These are phyloP conservation scores for Amphimedon queenslandica DNA, from an alignment of 37 sponge, comb jelly and placozoan genomes.

Conservation along the genomic window DNA sequence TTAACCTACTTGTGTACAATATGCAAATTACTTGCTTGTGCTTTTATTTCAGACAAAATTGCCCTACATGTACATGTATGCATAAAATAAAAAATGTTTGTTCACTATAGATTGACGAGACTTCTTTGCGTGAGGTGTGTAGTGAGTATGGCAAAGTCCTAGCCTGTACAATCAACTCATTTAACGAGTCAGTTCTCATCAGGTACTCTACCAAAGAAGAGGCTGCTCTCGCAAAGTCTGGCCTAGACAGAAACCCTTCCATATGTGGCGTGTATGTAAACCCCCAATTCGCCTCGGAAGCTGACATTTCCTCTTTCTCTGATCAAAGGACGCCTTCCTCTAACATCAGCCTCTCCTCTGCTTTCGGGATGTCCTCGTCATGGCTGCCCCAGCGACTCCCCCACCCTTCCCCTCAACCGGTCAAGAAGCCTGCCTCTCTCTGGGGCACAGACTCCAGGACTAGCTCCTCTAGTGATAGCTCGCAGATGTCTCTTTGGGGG, in stretches of 20 bases:
- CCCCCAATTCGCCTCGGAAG: constrained; percentile 38
- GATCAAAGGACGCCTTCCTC: not conserved
- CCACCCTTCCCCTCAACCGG: not conserved
- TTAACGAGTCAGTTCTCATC: constrained; percentile 26
- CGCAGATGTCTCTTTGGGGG: not conserved
- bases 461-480: not conserved
- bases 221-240: constrained; percentile 39
- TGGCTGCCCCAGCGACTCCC: not conserved
- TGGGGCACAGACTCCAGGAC: constrained; percentile 1
- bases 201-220: constrained; percentile 35
- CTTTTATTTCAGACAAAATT: too few species aligned
- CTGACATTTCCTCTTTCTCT: constrained; percentile 33
- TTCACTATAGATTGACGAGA: constrained; percentile 26
- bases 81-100: not conserved
- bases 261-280: constrained; percentile 30
- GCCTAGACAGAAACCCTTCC: constrained; percentile 35
- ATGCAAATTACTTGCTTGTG: too few species aligned
- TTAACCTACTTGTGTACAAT: too few species aligned
- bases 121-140: constrained; percentile 40
- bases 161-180: constrained; percentile 12
- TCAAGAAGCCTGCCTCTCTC: not conserved
- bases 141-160: constrained; percentile 41
- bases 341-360: not conserved
- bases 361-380: not conserved
- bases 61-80: constrained; percentile 1